These are phyloP conservation scores for Scrobipalpa atriplicella DNA, from an alignment of 2,888 invertebrate species.

Conservation along the genomic window DNA sequence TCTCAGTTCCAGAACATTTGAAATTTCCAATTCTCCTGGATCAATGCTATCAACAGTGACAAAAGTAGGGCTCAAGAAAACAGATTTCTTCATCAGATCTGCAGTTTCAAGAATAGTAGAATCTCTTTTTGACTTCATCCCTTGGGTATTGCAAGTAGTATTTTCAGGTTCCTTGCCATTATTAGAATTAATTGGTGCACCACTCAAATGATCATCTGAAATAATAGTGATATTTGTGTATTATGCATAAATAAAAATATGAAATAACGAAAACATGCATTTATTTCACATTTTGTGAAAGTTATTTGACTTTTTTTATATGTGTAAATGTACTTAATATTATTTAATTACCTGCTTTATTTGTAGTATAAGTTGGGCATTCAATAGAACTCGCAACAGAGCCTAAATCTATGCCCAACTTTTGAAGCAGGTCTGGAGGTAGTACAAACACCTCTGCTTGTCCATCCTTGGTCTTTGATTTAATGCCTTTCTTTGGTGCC, in stretches of 20 bases:
- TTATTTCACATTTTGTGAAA: too few species aligned
- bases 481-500: conserved; percentile 37
- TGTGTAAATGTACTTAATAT: too few species aligned
- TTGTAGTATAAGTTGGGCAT: conserved; percentile 28
- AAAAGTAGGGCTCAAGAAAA: conserved; percentile 72
- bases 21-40: conserved; percentile 49
- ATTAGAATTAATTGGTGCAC: not conserved
- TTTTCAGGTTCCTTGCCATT: not conserved
- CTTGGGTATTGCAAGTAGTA: not conserved
- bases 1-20: conserved; percentile 28
- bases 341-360: conserved; percentile 25
- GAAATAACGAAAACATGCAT: too few species aligned
- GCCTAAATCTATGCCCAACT: conserved; percentile 69
- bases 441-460: conserved; percentile 65
- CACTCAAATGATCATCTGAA: not conserved
- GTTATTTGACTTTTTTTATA: too few species aligned
- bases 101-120: conserved; percentile 64
- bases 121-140: not conserved
- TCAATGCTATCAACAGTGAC: conserved; percentile 44
- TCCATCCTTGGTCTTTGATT: conserved; percentile 31
- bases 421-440: conserved; percentile 69
- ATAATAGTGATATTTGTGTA: not conserved
- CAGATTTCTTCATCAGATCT: conserved; percentile 67
- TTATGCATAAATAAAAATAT: too few species aligned
- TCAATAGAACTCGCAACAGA: conserved; percentile 41